A percentile compares a stretch with the other conserved stretches of the same genome.
phyloP scores from a whole-genome alignment of 2,888 invertebrate genomes.

The Cinara cedri region DNA sequence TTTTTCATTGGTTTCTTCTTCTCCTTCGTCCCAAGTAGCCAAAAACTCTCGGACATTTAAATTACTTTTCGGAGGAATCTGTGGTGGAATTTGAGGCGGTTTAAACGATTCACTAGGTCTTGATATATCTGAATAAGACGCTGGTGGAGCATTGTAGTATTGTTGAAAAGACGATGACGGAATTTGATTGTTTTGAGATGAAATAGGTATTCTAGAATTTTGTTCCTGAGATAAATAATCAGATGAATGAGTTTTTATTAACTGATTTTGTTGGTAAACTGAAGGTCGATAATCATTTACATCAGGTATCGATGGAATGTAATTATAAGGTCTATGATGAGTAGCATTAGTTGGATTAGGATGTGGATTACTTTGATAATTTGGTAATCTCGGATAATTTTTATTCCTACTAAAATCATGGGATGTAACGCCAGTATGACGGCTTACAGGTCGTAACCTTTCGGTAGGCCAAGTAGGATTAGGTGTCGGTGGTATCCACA shows the following conservation, averaged over 20 bases:
- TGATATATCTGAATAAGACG: conserved; percentile 24
- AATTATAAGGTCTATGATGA: conserved; percentile 41
- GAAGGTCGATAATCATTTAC: conserved; percentile 37
- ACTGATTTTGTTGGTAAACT: conserved; percentile 15
- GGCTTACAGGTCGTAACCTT: neutral
- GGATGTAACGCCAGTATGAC: neutral
- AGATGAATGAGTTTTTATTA: conserved; percentile 12
- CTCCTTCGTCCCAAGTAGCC: conserved; percentile 58
- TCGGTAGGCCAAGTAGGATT: conserved; percentile 35
- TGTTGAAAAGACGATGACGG: conserved; percentile 20
- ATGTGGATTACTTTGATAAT: conserved; percentile 31
- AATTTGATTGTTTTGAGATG: conserved; percentile 35
- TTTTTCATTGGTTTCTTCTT: conserved; percentile 51
- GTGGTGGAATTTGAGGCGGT: neutral
- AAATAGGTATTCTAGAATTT: neutral
- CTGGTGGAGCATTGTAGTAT: conserved; percentile 33
- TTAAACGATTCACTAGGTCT: conserved; percentile 28
- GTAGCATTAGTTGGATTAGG: conserved; percentile 20
- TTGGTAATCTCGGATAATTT: conserved; percentile 32
- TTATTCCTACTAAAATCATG: conserved; percentile 36
- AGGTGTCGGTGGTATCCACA: conserved; percentile 40
- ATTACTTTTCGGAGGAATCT: conserved; percentile 40
- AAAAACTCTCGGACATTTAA: conserved; percentile 58
- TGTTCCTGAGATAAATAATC: conserved; percentile 27
- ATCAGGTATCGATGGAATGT: conserved; percentile 28